Percentiles rank a stretch among this genome's conserved stretches.
Conservation (phyloP, 2,888 invertebrate genomes). For the Drosophila emarginata region DNA sequence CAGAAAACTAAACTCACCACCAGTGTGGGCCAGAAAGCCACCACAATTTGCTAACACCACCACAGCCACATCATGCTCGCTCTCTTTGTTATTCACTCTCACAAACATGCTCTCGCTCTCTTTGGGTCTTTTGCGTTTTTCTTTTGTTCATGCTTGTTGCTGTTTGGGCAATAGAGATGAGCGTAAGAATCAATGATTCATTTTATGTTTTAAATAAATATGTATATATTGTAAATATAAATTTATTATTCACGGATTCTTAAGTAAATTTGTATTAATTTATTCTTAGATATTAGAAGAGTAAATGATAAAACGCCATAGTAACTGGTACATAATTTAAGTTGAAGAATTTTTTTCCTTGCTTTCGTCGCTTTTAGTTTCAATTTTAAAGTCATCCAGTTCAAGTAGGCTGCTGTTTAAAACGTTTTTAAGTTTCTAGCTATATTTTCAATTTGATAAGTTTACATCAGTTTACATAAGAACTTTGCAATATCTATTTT, state of each 20-base stretch:
- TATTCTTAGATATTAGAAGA: background rate
- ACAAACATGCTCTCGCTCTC: background rate
- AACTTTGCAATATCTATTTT: background rate
- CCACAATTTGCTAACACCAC: background rate
- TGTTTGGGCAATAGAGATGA: background rate
- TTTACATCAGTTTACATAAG: background rate
- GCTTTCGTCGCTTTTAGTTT: no score
- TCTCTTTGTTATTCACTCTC: background rate
- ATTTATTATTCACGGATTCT: no score
- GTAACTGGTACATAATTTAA: no score
- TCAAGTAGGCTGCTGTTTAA: background rate
- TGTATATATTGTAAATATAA: no score
- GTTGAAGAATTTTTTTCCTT: no score
- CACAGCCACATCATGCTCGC: conserved; percentile 13
- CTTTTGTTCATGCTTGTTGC: conserved; percentile 7
- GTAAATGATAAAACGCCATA: no score
- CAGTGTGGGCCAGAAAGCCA: background rate
- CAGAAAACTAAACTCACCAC: background rate
- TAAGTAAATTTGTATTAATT: no score
- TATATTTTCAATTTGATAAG: background rate
- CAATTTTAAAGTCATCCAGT: background rate
- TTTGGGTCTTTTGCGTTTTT: background rate
- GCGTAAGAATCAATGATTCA: background rate
- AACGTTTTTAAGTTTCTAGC: background rate
- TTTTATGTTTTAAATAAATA: background rate